phyloP scores from a whole-genome alignment of 2,888 invertebrate genomes.

The Eustalomyia histrio region DNA sequence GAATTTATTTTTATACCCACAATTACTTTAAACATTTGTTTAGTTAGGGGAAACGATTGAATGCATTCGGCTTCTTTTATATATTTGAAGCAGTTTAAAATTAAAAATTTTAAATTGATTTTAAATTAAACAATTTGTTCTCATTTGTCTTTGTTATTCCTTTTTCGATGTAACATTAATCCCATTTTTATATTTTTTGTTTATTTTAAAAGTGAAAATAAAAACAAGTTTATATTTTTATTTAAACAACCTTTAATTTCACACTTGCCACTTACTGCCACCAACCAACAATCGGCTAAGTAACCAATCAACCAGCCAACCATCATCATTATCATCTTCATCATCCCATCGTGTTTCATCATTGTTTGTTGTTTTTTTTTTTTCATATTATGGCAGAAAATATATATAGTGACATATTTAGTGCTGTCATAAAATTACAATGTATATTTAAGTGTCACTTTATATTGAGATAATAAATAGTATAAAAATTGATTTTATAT shows the following conservation, averaged over 20 bases:
- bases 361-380: slow-evolving; percentile 15
- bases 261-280: slow-evolving; percentile 57
- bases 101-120: neutral
- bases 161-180: neutral
- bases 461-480: slow-evolving; percentile 43
- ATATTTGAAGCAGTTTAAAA: neutral
- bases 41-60: neutral
- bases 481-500: slow-evolving; percentile 33
- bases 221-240: slow-evolving; percentile 34
- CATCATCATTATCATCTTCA: slow-evolving; percentile 23
- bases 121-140: slow-evolving; percentile 9
- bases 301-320: neutral
- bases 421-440: slow-evolving; percentile 67
- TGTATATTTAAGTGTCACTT: slow-evolving; percentile 55
- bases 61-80: slow-evolving; percentile 5
- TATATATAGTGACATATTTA: slow-evolving; percentile 61
- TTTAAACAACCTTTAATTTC: slow-evolving; percentile 59
- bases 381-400: neutral
- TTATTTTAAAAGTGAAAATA: slow-evolving; percentile 22
- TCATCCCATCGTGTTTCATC: slow-evolving; percentile 13
- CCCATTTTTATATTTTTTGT: neutral
- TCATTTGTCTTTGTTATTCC: slow-evolving; percentile 1
- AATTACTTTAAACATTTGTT: neutral
- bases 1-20: slow-evolving; percentile 33
- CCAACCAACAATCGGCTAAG: neutral